These are phyloP conservation scores for Tetragnatha versicolor DNA, from an alignment of 1,140 invertebrate genomes.

Conservation along the genomic window DNA sequence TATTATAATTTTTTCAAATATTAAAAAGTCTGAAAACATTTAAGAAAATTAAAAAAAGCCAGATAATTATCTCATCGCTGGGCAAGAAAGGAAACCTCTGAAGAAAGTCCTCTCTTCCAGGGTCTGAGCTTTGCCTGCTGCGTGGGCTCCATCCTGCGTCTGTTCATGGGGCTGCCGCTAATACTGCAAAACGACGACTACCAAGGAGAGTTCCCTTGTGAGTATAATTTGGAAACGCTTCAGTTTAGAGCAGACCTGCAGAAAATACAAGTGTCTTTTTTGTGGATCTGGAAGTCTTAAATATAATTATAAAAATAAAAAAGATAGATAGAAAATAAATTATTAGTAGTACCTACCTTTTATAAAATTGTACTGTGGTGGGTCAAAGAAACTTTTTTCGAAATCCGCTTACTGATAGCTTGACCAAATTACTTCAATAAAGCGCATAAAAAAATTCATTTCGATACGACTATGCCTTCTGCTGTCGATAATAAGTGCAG, in stretches of 20 bases:
- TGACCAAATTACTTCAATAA: too few relatives aligned
- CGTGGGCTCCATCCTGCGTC: conserved; percentile 28
- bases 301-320: neutral
- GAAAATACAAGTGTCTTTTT: neutral
- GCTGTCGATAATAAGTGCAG: too few relatives aligned
- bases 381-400: too few relatives aligned
- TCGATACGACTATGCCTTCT: too few relatives aligned
- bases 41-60: neutral
- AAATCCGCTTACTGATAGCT: too few relatives aligned
- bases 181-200: conserved; percentile 32
- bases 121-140: conserved; percentile 12
- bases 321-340: neutral
- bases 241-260: too few relatives aligned
- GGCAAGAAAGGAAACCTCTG: too few relatives aligned
- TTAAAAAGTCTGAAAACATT: neutral
- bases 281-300: too few relatives aligned
- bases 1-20: neutral
- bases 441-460: too few relatives aligned
- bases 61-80: neutral
- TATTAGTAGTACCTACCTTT: too few relatives aligned
- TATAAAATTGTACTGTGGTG: too few relatives aligned
- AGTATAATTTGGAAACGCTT: too few relatives aligned
- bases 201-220: conserved; percentile 44
- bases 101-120: conserved; percentile 13
- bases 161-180: conserved; percentile 20